phyloP scores from a whole-genome alignment of 2,113 vertebrate species.

The Lepus americanus region DNA sequence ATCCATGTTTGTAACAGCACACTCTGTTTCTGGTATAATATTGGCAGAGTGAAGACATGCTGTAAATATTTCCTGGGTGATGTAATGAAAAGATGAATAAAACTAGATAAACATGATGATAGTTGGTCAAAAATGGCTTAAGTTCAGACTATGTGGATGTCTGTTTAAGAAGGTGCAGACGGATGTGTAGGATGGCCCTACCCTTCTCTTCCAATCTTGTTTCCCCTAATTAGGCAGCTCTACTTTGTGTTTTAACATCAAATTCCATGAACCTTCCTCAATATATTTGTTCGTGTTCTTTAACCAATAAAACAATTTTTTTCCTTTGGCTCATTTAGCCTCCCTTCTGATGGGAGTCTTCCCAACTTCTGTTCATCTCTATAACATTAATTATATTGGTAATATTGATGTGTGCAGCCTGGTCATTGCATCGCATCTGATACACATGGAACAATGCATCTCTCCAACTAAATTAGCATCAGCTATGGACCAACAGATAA shows the following conservation, averaged over 20 bases:
- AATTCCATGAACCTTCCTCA: neutral
- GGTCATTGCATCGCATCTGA: neutral
- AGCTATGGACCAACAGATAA: neutral
- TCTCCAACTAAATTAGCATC: constrained; percentile 17
- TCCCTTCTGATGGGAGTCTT: neutral
- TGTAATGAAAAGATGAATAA: neutral
- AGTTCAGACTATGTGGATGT: neutral
- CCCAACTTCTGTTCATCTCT: neutral
- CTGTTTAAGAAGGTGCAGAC: neutral
- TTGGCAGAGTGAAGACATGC: neutral
- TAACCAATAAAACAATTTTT: neutral
- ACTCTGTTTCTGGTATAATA: neutral
- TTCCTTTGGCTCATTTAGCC: neutral
- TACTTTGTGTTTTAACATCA: neutral
- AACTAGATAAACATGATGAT: neutral
- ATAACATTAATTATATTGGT: constrained; percentile 15
- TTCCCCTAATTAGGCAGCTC: neutral
- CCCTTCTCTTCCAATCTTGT: neutral
- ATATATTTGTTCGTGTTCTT: neutral
- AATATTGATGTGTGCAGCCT: neutral
- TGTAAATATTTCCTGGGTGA: neutral
- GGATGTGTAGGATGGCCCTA: neutral
- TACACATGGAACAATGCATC: constrained; percentile 12
- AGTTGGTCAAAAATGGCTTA: neutral
- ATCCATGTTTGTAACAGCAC: neutral